Percentiles rank a stretch among this genome's conserved stretches.
phyloP scores from a whole-genome alignment of 2,113 vertebrate species.

The Haliaeetus leucogaster region DNA sequence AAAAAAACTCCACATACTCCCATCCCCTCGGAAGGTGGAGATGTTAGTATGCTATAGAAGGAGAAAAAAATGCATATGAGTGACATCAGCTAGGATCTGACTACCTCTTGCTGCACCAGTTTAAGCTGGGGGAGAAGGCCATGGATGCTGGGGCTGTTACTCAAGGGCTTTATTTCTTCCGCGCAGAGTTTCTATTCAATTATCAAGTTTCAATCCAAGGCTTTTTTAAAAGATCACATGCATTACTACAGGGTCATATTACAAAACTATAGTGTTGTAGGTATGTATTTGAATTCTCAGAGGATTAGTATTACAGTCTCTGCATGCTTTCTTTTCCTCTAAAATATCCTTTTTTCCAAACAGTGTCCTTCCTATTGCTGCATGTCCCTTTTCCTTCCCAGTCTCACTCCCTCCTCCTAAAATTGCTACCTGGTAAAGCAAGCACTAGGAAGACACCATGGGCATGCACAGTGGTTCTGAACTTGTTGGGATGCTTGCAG shows the following conservation, averaged over 20 bases:
- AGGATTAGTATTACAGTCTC: neutral
- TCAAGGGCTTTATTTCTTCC: neutral
- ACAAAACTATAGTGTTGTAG: neutral
- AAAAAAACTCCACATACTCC: neutral
- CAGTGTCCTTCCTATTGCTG: neutral
- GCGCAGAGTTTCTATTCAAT: neutral
- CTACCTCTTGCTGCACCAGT: neutral
- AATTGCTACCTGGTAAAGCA: neutral
- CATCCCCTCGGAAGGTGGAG: neutral
- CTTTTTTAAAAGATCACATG: neutral
- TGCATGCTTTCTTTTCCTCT: accelerated
- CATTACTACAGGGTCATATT: neutral
- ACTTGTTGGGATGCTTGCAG: neutral
- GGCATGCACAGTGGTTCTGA: neutral
- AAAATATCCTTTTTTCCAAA: neutral
- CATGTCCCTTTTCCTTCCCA: neutral
- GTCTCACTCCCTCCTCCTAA: neutral
- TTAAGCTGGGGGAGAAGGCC: neutral
- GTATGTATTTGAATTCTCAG: neutral
- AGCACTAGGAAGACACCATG: neutral
- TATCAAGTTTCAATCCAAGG: neutral
- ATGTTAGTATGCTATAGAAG: neutral
- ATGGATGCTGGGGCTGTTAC: neutral
- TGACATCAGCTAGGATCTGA: neutral
- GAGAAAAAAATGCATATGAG: neutral